Evolutionary conservation across 2,797 vertebrate species (phyloP).

Genomic region (Coilia nasus): DNA sequence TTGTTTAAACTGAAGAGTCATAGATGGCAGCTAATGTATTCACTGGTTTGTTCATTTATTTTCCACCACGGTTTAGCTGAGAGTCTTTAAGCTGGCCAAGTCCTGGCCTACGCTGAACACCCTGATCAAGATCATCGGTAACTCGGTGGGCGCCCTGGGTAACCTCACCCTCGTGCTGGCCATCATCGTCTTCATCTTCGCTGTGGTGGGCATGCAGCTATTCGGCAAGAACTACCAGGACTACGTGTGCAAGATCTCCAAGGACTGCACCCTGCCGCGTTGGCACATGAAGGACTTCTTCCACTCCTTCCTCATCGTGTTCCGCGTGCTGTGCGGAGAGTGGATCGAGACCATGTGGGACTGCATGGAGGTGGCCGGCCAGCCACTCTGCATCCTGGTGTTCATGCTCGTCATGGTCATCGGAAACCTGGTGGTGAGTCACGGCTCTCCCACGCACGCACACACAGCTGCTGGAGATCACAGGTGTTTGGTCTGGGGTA

Average conservation of each 20-base stretch:
- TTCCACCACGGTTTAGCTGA: constrained; percentile 73
- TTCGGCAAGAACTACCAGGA: constrained; percentile 97
- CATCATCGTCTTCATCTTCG: constrained; percentile 99
- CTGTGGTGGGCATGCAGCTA: constrained; percentile 98
- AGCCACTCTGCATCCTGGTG: constrained; percentile 94
- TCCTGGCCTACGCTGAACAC: constrained; percentile 99
- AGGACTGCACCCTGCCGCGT: constrained; percentile 86
- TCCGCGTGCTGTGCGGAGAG: constrained; percentile 96
- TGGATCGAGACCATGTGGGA: constrained; percentile 99
- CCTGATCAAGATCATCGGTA: constrained; percentile 98
- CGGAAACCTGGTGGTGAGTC: constrained; percentile 97
- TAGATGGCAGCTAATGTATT: neutral
- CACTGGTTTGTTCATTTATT: neutral
- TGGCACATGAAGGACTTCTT: constrained; percentile 99
- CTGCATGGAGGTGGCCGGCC: constrained; percentile 96
- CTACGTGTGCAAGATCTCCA: constrained; percentile 91
- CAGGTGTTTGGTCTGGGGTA: too few species aligned
- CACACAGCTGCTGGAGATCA: neutral
- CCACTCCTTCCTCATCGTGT: constrained; percentile 97
- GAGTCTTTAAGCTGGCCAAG: constrained; percentile 98
- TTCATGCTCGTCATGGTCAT: constrained; percentile 99
- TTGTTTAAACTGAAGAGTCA: neutral
- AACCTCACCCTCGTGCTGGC: constrained; percentile 96
- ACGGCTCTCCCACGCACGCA: neutral
- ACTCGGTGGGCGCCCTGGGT: constrained; percentile 94